Evolutionary conservation across 1,140 invertebrate species (phyloP).

Genomic region (Agrilus planipennis): DNA sequence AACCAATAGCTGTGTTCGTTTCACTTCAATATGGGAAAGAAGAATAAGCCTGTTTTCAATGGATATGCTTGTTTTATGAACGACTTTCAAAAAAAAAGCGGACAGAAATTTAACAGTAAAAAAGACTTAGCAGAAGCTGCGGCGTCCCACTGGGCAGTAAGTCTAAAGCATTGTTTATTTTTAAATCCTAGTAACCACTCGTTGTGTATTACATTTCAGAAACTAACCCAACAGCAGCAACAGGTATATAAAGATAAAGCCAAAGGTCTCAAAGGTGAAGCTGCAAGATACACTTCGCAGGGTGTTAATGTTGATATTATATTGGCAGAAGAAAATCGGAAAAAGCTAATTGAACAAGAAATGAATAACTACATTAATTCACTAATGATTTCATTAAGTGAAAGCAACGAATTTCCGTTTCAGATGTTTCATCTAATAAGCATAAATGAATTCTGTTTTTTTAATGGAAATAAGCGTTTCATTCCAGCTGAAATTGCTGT

Average conservation of each 20-base stretch:
- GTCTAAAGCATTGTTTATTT: not conserved
- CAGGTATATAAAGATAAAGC: conserved; percentile 5
- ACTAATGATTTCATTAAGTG: not conserved
- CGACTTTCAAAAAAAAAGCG: conserved; percentile 4
- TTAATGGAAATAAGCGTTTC: not conserved
- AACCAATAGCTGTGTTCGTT: too few relatives aligned
- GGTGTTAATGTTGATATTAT: conserved; percentile 4
- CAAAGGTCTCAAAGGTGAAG: conserved; percentile 1
- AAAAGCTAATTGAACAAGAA: not conserved
- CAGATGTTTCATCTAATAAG: conserved; percentile 7
- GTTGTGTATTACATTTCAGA: too few relatives aligned
- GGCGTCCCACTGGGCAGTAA: conserved; percentile 3
- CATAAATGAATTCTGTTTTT: conserved; percentile 7
- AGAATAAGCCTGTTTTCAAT: not conserved
- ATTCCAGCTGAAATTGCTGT: conserved; percentile 9
- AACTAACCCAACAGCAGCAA: not conserved
- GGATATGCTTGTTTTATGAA: conserved; percentile 6
- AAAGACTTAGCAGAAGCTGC: conserved; percentile 1
- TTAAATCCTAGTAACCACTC: not conserved
- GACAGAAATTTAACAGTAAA: conserved; percentile 1
- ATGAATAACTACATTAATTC: conserved; percentile 1
- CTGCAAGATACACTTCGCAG: conserved; percentile 2
- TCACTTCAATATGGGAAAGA: too few relatives aligned
- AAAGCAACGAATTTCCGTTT: not conserved
- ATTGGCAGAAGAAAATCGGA: not conserved